phyloP scores from a whole-genome alignment of 2,113 vertebrate species.

The Otis tarda region DNA sequence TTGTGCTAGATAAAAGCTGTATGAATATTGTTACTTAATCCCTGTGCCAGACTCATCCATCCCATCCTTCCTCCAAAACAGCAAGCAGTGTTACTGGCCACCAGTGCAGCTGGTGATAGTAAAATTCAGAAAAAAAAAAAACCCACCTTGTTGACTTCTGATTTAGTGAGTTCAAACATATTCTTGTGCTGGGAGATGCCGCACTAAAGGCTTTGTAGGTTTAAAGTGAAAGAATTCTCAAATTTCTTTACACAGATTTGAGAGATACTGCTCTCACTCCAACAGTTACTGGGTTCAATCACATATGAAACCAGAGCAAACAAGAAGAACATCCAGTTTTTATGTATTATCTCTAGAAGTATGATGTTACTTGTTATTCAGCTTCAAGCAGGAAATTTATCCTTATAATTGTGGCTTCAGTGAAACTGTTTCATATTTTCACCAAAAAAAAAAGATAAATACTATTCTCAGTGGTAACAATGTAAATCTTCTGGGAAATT shows the following conservation, averaged over 20 bases:
- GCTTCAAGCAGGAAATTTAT: background rate
- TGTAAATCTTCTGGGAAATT: background rate
- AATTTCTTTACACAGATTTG: background rate
- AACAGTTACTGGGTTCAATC: background rate
- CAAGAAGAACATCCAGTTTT: background rate
- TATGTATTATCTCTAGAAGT: background rate
- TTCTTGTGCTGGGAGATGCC: background rate
- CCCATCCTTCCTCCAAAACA: background rate
- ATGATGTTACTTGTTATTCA: background rate
- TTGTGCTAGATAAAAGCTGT: background rate
- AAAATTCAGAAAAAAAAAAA: background rate
- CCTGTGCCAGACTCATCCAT: background rate
- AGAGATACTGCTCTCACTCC: background rate
- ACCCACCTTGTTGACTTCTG: background rate
- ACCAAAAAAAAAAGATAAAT: background rate
- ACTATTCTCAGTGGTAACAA: background rate
- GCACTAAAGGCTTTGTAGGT: background rate
- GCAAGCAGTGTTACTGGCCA: background rate
- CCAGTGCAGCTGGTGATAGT: background rate
- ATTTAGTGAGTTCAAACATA: background rate
- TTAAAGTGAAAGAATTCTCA: background rate
- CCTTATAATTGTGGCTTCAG: background rate
- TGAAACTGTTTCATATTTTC: background rate
- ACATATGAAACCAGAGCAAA: background rate
- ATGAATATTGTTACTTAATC: background rate